Percentiles rank a stretch among this genome's conserved stretches.
Conservation (phyloP, 2,888 invertebrate genomes). For the Rhingia campestris region DNA sequence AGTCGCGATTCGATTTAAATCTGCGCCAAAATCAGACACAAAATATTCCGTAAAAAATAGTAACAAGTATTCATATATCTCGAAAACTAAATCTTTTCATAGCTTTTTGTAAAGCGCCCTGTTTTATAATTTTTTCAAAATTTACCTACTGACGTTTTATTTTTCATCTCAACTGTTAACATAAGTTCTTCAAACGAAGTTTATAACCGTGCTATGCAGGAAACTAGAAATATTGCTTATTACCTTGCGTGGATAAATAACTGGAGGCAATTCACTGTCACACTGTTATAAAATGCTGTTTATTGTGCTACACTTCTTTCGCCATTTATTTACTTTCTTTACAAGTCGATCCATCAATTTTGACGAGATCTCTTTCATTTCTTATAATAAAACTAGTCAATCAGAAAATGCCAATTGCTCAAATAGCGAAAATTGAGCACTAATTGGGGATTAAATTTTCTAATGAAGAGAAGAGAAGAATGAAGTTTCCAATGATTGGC, state of each 20-base stretch:
- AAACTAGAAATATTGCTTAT: neutral
- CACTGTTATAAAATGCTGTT: neutral
- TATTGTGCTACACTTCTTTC: conserved; percentile 13
- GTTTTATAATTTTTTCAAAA: neutral
- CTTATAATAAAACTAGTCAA: conserved; percentile 4
- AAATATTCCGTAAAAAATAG: no score
- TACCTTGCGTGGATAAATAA: neutral
- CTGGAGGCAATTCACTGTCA: neutral
- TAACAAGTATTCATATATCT: no score
- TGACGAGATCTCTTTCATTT: conserved; percentile 14
- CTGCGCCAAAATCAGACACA: no score
- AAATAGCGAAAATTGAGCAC: no score
- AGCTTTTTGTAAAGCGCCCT: neutral
- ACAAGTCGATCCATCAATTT: conserved; percentile 12
- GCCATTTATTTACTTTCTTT: conserved; percentile 30
- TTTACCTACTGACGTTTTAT: no score
- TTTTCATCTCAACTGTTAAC: neutral
- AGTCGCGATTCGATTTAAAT: no score
- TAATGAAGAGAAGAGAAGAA: no score
- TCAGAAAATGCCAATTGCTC: neutral
- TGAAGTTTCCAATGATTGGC: no score
- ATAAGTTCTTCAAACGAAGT: neutral
- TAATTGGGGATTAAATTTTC: no score
- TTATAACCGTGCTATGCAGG: neutral
- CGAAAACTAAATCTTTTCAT: neutral